Base-by-base conservation (phyloP, 2,888 invertebrate genomes). In the Microchrysa polita region DNA sequence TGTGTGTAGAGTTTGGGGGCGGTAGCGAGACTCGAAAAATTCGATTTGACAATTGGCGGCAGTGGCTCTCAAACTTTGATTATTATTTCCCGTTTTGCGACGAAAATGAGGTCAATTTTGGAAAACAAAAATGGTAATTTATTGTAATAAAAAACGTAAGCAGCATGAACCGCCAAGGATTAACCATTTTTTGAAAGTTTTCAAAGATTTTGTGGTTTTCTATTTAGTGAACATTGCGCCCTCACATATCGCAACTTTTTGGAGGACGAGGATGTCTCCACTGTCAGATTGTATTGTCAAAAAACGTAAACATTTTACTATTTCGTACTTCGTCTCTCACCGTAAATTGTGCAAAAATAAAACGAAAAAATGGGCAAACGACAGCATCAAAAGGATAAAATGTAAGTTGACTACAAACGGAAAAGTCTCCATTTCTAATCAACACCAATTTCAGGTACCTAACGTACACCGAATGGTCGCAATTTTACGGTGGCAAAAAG, bases 321-420 rank as follows among this genome's bases (percentile, higher is more conserved):
- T 12, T 42, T 42, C 7, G 12, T 42, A 42, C 12, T 42, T 42
- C n/a, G n/a, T n/a, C n/a, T n/a, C n/a, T n/a, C n/a, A n/a, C n/a
- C n/a, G n/a, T n/a, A n/a, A n/a, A n/a, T n/a, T n/a, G n/a, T n/a
- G 48, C 27, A 34, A 34, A 61, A 65, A 48, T 48, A 65, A 65
- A 48, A 2, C 34, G 1, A 0, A 22, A 92, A 88, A 82, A 96
- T 96, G 96, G 96, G 96, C 78, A 96, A 96, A 87, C 88, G 94
- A 79, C 96, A 96, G 81, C 96, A 96, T 87, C 96, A 96, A 82
- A 96, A 96, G 81, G 96, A 96, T 87, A 96, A 96, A 90, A 93
- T 96, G 95, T 93, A 87, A 85, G 86, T 82, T 27, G 5, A 53
- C 44, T 72, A 0, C 12, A 60, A 52, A 53, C 16, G 9, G 10